Evolutionary conservation across 2,797 vertebrate species (phyloP).

Genomic region (Hydrophis major): DNA sequence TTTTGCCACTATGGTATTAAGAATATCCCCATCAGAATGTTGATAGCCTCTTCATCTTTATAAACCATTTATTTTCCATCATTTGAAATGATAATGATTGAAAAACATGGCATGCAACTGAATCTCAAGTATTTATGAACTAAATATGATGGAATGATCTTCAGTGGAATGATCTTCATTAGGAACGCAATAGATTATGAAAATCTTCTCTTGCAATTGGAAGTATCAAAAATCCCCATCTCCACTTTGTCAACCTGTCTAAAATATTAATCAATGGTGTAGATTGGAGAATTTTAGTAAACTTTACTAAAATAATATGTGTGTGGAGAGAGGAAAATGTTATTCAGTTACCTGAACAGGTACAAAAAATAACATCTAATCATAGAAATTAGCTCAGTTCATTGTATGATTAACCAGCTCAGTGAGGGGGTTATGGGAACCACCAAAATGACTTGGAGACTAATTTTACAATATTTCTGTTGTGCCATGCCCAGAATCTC

Average conservation of each 20-base stretch:
- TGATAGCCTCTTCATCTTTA: background rate
- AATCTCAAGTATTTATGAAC: background rate
- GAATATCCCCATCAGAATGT: background rate
- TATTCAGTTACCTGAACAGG: background rate
- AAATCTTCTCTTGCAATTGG: background rate
- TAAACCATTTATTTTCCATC: background rate
- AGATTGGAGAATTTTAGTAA: too few relatives aligned
- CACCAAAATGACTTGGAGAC: background rate
- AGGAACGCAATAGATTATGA: background rate
- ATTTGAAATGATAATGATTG: background rate
- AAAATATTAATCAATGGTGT: too few relatives aligned
- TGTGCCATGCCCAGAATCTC: background rate
- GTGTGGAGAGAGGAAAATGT: too few relatives aligned
- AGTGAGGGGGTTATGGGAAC: background rate
- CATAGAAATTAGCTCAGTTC: background rate
- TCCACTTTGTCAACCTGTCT: too few relatives aligned
- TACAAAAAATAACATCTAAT: background rate
- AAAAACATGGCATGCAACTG: background rate
- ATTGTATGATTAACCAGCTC: background rate
- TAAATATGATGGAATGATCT: background rate
- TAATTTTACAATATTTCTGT: background rate
- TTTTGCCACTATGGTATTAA: background rate
- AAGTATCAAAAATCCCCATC: background rate
- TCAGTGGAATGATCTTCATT: background rate
- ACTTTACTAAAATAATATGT: too few relatives aligned